Conservation (phyloP, 2,888 invertebrate genomes). For the Lacanobia oleracea region DNA sequence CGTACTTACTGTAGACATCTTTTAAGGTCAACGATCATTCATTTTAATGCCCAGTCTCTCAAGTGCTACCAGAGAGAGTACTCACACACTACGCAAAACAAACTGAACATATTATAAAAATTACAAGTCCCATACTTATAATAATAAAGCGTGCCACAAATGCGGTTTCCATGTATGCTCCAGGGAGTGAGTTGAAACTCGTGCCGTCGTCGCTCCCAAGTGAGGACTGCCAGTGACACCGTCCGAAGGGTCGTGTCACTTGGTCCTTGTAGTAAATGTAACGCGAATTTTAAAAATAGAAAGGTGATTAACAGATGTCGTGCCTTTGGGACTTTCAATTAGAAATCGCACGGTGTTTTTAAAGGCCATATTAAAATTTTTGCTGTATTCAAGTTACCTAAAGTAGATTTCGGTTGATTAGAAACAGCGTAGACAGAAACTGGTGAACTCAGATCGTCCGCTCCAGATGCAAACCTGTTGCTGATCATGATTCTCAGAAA, state of each 20-base stretch:
- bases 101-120: constrained; percentile 24
- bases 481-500: no score
- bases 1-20: background rate
- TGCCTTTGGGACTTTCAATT: background rate
- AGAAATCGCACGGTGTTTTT: background rate
- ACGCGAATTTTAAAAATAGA: constrained; percentile 5
- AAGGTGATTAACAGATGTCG: background rate
- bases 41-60: background rate
- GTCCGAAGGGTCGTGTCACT: constrained; percentile 52
- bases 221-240: constrained; percentile 54
- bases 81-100: no score
- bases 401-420: no score
- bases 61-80: background rate
- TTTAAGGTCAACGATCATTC: background rate
- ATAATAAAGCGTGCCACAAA: constrained; percentile 68
- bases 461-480: no score
- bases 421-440: no score
- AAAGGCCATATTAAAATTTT: no score
- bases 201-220: constrained; percentile 62
- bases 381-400: no score
- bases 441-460: no score
- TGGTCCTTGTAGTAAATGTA: constrained; percentile 35
- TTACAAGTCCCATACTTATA: constrained; percentile 36
- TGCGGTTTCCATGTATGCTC: constrained; percentile 82
- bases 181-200: constrained; percentile 73